These are phyloP conservation scores for Leptopilina myrica DNA, from an alignment of 2,888 invertebrate species.

Conservation along the genomic window DNA sequence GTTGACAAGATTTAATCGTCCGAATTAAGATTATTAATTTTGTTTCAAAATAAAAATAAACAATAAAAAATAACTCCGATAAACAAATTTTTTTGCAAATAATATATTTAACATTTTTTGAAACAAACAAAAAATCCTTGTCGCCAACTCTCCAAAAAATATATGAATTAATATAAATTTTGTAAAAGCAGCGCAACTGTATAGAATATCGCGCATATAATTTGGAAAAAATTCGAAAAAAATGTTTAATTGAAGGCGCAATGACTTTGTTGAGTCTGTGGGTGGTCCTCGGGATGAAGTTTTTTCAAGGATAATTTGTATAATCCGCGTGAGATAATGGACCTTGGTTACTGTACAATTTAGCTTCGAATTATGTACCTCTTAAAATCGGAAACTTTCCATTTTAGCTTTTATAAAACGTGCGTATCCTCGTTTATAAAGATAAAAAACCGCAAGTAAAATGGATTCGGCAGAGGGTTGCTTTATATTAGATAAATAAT, in stretches of 20 bases:
- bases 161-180: background rate
- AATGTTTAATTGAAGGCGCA: constrained; percentile 41
- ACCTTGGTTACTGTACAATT: constrained; percentile 62
- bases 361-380: constrained; percentile 60
- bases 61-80: no score
- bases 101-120: no score
- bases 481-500: constrained; percentile 29
- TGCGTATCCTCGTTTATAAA: constrained; percentile 40
- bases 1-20: no score
- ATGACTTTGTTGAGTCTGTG: constrained; percentile 49
- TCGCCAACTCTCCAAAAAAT: no score
- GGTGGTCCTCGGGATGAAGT: constrained; percentile 50
- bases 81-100: no score
- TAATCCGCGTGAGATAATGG: constrained; percentile 59
- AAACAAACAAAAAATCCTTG: no score
- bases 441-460: constrained; percentile 44
- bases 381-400: constrained; percentile 42
- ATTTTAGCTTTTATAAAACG: constrained; percentile 30
- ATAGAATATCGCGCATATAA: constrained; percentile 49
- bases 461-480: constrained; percentile 44
- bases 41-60: no score
- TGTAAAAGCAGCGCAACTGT: constrained; percentile 6
- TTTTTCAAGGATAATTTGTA: constrained; percentile 39
- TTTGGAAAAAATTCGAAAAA: constrained; percentile 47
- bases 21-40: no score